Percentiles rank a stretch among this genome's conserved stretches.
Conservation (phyloP, 2,888 invertebrate genomes). For the Allygus modestus region DNA sequence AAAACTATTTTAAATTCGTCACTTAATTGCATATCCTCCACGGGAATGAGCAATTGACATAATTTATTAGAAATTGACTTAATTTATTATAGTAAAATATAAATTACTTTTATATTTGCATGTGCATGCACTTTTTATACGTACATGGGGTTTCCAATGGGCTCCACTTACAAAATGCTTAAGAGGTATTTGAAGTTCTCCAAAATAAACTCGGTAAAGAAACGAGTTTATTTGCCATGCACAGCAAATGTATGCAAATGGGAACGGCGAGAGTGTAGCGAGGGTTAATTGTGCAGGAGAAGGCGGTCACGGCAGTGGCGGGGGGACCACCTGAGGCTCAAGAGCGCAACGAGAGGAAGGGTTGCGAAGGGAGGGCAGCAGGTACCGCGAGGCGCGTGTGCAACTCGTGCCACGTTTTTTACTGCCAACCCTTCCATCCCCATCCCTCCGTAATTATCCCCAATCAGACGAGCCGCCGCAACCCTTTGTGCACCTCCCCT, state of each 20-base stretch:
- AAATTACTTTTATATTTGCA: no score
- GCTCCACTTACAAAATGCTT: no score
- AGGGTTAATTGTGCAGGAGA: not conserved
- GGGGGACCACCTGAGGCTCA: not conserved
- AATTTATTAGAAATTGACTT: no score
- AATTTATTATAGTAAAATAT: no score
- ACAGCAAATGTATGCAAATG: not conserved
- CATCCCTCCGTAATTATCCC: slow-evolving; percentile 47
- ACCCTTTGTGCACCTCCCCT: slow-evolving; percentile 57
- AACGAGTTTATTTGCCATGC: not conserved
- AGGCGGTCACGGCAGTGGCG: not conserved
- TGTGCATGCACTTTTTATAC: no score
- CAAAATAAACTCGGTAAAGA: no score
- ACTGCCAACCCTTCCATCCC: slow-evolving; percentile 50
- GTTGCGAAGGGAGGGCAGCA: not conserved
- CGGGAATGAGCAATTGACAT: no score
- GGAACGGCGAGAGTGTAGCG: not conserved
- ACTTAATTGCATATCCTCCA: no score
- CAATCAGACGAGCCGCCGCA: slow-evolving; percentile 38
- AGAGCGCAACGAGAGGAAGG: not conserved
- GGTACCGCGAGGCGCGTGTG: slow-evolving; percentile 40
- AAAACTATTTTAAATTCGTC: no score
- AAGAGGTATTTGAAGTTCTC: no score
- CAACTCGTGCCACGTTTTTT: slow-evolving; percentile 46
- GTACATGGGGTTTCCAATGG: no score